Evolutionary conservation across 92 coral and sea anemone genomes (phyloP), one percentile per base, ranked within the genome.

Genomic region (Palythoa grandiflora): DNA sequence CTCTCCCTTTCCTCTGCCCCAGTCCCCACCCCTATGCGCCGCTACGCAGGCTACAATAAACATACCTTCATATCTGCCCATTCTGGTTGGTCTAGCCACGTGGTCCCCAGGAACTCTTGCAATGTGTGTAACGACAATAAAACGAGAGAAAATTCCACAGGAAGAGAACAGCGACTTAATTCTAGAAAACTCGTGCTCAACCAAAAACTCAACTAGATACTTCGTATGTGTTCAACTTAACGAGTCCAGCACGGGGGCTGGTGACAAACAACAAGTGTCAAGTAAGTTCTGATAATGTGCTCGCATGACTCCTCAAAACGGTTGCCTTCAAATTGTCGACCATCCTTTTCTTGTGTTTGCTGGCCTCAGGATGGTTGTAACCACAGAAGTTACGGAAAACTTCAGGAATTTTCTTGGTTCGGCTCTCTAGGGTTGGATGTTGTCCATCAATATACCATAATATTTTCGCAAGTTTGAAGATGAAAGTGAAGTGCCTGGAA

Each of bases 361-460:
- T 79, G 70, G 71, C 51, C 71, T 79, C 84, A 79, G 87, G 55
- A 84, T 11, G 60, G 87, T 68, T 70, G 87, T 84, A 84, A 19
- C 87, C 75, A 70, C 87, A 55, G 15, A 79, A 79, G 0, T 1
- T 15, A 79, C 2, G 17, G 78, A 84, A 84, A n/a, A 70, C n/a
- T 37, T 84, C 77, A 10, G 76, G 87, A 40, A 68, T 63, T 83
- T 83, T 83, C 77, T 83, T 83, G 28, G 76, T 83, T 16, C 44
- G 87, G 75, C 9, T 65, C 28, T 28, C 28, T 28, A 28, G 28
- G 28, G 28, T 28, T 28, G 28, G 28, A 28, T 28, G 28, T 0
- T 28, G 28, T 28, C 28, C 28, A 28, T 28, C 28, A 28, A 75
- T 71, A 37, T 36, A 84, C 87, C 48, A 75, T 21, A 48, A 21